Conservation (phyloP, 1,140 invertebrate species). For the Brachionus plicatilis region DNA sequence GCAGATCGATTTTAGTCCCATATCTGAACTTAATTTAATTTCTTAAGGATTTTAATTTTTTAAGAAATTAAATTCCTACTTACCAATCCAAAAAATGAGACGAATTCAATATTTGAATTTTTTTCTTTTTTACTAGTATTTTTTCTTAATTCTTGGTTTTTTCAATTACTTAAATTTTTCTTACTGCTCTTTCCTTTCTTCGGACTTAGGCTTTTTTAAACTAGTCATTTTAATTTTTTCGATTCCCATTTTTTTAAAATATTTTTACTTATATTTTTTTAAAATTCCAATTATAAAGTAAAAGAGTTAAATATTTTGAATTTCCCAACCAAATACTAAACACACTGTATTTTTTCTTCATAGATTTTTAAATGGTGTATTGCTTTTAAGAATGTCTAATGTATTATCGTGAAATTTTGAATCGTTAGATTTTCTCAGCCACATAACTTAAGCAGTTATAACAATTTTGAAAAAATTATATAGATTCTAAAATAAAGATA, state of each 20-base stretch:
- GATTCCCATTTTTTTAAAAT: no score
- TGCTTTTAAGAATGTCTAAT: no score
- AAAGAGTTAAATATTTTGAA: no score
- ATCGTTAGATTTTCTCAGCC: no score
- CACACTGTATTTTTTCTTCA: no score
- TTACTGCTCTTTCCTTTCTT: neutral
- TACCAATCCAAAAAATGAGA: neutral
- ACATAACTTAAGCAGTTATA: no score
- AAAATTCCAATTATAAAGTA: neutral
- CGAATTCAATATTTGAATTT: neutral
- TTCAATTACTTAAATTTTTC: neutral
- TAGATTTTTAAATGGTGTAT: no score
- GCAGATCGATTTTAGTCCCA: constrained; percentile 45
- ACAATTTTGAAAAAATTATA: no score
- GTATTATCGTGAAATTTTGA: no score
- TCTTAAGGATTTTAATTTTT: neutral
- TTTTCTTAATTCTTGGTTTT: neutral
- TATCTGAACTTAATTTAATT: constrained; percentile 48
- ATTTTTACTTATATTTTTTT: no score
- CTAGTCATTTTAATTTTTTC: neutral
- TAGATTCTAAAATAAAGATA: no score
- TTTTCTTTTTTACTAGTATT: neutral
- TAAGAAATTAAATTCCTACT: neutral
- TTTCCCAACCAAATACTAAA: no score
- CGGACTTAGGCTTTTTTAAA: neutral